Conservation (phyloP, 2,113 vertebrate genomes). For the Marmota flaviventris region DNA sequence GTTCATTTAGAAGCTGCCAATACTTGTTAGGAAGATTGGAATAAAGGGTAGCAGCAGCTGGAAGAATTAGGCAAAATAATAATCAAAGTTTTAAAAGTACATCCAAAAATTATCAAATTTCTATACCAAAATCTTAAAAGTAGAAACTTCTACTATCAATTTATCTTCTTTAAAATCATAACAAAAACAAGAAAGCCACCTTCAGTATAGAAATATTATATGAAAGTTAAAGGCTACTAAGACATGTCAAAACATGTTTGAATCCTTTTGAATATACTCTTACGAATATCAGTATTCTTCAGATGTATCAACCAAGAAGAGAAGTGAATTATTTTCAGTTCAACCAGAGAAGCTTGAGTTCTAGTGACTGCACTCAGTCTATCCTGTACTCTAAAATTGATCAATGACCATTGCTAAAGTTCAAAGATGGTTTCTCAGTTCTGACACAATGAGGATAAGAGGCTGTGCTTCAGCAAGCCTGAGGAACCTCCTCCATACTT, state of each 20-base stretch:
- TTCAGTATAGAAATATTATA: neutral
- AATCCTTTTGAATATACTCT: slow-evolving; percentile 16
- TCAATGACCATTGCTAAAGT: neutral
- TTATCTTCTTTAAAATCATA: slow-evolving; percentile 36
- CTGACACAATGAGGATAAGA: neutral
- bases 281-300: neutral
- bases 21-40: neutral
- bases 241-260: neutral
- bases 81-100: slow-evolving; percentile 13
- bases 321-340: neutral
- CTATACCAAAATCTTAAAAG: neutral
- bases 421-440: neutral
- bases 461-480: neutral
- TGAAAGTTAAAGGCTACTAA: neutral
- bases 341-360: neutral
- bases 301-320: neutral
- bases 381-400: neutral
- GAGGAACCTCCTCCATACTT: neutral
- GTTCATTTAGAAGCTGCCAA: neutral
- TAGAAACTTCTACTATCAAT: neutral
- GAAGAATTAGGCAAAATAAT: neutral
- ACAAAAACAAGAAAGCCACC: slow-evolving; percentile 52
- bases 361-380: neutral
- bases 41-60: neutral
- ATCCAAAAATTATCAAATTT: neutral